phyloP scores from a whole-genome alignment of 2,888 invertebrate species.

The Coelinius sp. region DNA sequence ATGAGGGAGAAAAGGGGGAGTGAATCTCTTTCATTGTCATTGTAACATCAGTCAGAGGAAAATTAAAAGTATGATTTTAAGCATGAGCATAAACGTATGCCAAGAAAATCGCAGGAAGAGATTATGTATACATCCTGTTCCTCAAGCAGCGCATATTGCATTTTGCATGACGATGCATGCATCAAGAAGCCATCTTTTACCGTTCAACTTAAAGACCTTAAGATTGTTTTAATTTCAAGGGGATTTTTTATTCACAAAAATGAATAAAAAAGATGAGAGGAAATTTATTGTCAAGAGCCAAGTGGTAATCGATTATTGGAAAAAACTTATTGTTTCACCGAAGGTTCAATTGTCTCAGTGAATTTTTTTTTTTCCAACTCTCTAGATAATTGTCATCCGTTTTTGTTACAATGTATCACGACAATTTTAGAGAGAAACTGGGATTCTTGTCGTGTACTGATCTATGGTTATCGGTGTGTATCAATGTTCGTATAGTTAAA shows the following conservation, averaged over 20 bases:
- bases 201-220: not conserved
- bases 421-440: not conserved
- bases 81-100: not conserved
- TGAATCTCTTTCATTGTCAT: not conserved
- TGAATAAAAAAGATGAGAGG: not conserved
- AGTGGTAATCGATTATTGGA: conserved; percentile 22
- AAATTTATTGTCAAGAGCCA: not conserved
- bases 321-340: not conserved
- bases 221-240: not conserved
- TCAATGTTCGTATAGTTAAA: conserved; percentile 11
- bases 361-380: not conserved
- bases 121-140: not conserved
- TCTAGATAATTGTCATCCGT: not conserved
- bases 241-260: not conserved
- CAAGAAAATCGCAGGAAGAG: not conserved
- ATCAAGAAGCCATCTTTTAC: not conserved
- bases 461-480: not conserved
- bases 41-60: not conserved
- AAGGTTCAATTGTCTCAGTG: not conserved
- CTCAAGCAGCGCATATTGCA: not conserved
- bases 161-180: not conserved
- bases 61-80: not conserved
- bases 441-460: not conserved
- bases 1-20: not conserved
- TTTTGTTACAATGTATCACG: not conserved